Evolutionary conservation across 2,113 vertebrate genomes (phyloP), one percentile per base, ranked within the genome.

Genomic region (Thalassarche chlororhynchos): DNA sequence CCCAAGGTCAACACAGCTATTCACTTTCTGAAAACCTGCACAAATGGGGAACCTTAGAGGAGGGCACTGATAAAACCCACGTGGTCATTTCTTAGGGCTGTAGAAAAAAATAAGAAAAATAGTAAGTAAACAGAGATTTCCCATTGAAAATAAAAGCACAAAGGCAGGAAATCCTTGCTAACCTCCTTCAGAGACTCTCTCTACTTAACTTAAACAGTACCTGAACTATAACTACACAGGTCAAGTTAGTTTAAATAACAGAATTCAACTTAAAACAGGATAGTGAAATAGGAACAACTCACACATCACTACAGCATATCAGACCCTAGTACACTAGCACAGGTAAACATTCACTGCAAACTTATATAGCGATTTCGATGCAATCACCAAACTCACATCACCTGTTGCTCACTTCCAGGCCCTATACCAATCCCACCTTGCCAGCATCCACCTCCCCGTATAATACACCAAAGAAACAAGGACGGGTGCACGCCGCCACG

Each of bases 401-500:
- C 77, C 40, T 74, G 31, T 34, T 54, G 54, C 51, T 64, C 16
- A 4, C 17, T 44, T 6, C 47, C 51, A 49, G 68, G 23, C 75
- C 52, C 26, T 1, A 1, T 0, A 14, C 10, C 58, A 18, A 3
- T 2, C 14, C 17, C 46, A 21, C 51, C 47, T 5, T 4, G 5
- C 34, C 47, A 47, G 13, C 44, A 2, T 0, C 28, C 18, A 5
- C 38, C 21, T 54, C n/a, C 16, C 42, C 5, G 0, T 1, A 2
- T 1, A 29, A 3, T 24, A 15, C 81, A 6, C 26, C 44, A 5
- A 2, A 5, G 16, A 7, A 34, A 26, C 12, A 3, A 6, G 26
- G 0, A 5, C 0, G 6, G 10, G 21, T 2, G 6, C 7, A 0
- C 12, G 2, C 5, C 21, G 6, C 23, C 7, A 6, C 13, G 1